These are phyloP conservation scores for Episyrphus balteatus DNA, from an alignment of 1,140 invertebrate species.

Conservation along the genomic window DNA sequence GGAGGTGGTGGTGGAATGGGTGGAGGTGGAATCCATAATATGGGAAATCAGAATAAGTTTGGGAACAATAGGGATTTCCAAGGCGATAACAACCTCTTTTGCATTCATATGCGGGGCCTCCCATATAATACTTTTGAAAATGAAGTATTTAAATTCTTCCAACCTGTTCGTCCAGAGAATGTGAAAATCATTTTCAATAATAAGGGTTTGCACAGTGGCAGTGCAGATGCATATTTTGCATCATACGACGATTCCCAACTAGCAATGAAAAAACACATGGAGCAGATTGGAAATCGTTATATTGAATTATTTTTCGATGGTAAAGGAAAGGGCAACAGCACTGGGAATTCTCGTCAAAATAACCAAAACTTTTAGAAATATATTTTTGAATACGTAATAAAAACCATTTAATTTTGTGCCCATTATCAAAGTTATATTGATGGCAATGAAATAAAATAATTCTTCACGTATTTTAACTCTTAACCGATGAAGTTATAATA, in stretches of 20 bases:
- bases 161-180: constrained; percentile 30
- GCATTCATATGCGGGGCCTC: constrained; percentile 31
- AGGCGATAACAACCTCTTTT: constrained; percentile 23
- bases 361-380: too few relatives aligned
- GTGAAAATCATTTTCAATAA: constrained; percentile 34
- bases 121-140: constrained; percentile 34
- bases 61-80: constrained; percentile 15
- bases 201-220: constrained; percentile 78
- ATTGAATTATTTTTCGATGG: constrained; percentile 54
- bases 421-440: too few relatives aligned
- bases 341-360: too few relatives aligned
- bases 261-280: constrained; percentile 68
- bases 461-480: too few relatives aligned
- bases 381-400: too few relatives aligned
- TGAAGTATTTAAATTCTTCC: constrained; percentile 34
- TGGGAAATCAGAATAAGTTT: constrained; percentile 5
- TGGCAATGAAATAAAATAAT: too few relatives aligned
- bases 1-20: constrained; percentile 7
- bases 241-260: constrained; percentile 63
- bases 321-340: constrained; percentile 19
- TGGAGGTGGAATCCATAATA: constrained; percentile 6
- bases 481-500: too few relatives aligned
- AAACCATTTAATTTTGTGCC: too few relatives aligned
- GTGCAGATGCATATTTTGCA: constrained; percentile 78
- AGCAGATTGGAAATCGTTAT: constrained; percentile 81